Percentiles rank a stretch among this genome's conserved stretches.
phyloP scores from a whole-genome alignment of 2,888 invertebrate genomes.

The Hartigia nigra region DNA sequence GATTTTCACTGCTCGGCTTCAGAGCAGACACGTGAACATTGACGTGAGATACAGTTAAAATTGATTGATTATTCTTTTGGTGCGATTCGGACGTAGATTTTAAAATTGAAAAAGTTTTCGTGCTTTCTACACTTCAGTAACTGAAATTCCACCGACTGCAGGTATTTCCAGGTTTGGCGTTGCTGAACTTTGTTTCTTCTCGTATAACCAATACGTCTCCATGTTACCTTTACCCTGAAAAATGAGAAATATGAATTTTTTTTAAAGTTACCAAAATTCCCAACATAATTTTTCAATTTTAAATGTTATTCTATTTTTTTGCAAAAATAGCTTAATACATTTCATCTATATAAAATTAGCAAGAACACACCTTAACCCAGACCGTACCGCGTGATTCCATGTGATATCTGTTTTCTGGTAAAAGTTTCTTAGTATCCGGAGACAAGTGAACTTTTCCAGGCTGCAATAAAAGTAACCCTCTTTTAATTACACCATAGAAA shows the following conservation, averaged over 20 bases:
- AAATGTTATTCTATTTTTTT: background rate
- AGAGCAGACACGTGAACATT: background rate
- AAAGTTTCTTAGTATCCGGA: slow-evolving; percentile 74
- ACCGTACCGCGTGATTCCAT: slow-evolving; percentile 79
- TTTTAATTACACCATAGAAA: background rate
- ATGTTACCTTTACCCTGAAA: slow-evolving; percentile 88
- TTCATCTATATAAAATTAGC: background rate
- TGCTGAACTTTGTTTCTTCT: slow-evolving; percentile 51
- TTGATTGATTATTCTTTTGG: background rate
- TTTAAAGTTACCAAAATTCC: background rate
- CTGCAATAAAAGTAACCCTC: slow-evolving; percentile 57
- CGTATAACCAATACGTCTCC: slow-evolving; percentile 84
- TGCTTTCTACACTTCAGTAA: slow-evolving; percentile 36
- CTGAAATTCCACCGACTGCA: slow-evolving; percentile 30
- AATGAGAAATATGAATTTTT: background rate
- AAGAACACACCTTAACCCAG: slow-evolving; percentile 77
- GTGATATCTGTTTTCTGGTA: slow-evolving; percentile 75
- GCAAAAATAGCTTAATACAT: background rate
- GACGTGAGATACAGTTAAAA: background rate
- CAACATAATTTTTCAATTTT: background rate
- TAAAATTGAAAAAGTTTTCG: background rate
- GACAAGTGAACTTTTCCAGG: slow-evolving; percentile 83
- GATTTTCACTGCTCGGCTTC: background rate
- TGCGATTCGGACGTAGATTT: background rate
- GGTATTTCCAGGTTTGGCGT: slow-evolving; percentile 15